Base-by-base conservation (phyloP, 2,888 invertebrate genomes). In the Nymphalis urticae region DNA sequence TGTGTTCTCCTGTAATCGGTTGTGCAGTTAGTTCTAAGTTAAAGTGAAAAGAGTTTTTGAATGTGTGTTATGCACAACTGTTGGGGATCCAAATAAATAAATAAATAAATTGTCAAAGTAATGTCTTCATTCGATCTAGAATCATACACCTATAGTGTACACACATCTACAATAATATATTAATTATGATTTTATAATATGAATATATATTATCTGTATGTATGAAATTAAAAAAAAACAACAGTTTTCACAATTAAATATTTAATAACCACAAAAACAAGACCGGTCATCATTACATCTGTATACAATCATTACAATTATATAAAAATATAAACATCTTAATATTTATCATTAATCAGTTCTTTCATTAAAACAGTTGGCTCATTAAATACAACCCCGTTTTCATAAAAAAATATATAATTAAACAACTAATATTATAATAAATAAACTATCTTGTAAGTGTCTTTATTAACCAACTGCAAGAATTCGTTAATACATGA, bases 301-400 rank as follows among this genome's bases (percentile, higher is more conserved):
- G 59, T 66, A 72, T 68, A 71, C 60, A 64, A 56, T 71, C 54
- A 69, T 36, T 68, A 69, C 50, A 27, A 62, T 51, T 62, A 63
- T 69, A 71, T 65, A 72, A 70, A 72, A 66, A 68, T 69, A 64
- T 66, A 66, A 48, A 70, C 69, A 56, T 66, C 58, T 70, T 58
- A 67, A 67, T 62, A 60, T 50, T 64, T 69, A 71, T 70, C 62
- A 73, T 70, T 74, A 72, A 77, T 77, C 77, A 77, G 76, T 77
- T 77, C 77, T 77, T 77, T 74, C 66, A 67, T 69, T 71, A 69
- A 74, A 71, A 62, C 62, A 64, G 56, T 70, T 56, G 16, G 56
- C 36, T 72, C 61, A 67, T 66, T 72, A 64, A 59, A 59, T 73
- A 75, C 71, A 71, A 72, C 70, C 71, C 70, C 65, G 59, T 64